These are phyloP conservation scores for Microctonus brassicae DNA, from an alignment of 2,888 invertebrate species.

Conservation along the genomic window DNA sequence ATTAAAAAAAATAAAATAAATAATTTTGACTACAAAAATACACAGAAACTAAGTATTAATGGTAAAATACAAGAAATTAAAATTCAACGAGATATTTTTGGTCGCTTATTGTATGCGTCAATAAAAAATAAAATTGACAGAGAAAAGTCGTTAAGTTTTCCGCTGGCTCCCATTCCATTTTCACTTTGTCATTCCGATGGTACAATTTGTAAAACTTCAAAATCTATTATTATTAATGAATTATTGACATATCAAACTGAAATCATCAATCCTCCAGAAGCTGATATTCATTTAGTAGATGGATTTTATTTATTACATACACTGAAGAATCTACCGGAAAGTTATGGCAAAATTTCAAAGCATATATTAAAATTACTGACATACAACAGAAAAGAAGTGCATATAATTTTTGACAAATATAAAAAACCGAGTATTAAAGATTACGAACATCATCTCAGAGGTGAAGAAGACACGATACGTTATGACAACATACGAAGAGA, in stretches of 20 bases:
- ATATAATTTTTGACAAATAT: constrained; percentile 56
- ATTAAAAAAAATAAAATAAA: constrained; percentile 49
- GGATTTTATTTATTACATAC: constrained; percentile 53
- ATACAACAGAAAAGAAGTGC: constrained; percentile 50
- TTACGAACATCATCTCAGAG: constrained; percentile 48
- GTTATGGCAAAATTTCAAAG: constrained; percentile 46
- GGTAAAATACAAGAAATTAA: constrained; percentile 50
- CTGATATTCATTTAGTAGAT: constrained; percentile 50
- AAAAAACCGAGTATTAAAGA: constrained; percentile 52
- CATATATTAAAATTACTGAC: constrained; percentile 45
- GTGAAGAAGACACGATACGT: constrained; percentile 46
- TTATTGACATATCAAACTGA: constrained; percentile 44
- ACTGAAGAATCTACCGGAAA: constrained; percentile 46
- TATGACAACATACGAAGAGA: too few relatives aligned
- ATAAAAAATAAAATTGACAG: constrained; percentile 49
- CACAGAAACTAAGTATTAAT: constrained; percentile 48
- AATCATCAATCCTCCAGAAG: constrained; percentile 42
- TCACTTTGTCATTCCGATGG: constrained; percentile 53
- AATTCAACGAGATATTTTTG: constrained; percentile 50
- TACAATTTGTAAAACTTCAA: constrained; percentile 50
- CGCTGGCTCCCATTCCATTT: constrained; percentile 50
- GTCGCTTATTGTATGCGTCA: constrained; percentile 44
- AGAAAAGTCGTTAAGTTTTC: constrained; percentile 51
- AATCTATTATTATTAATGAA: constrained; percentile 47
- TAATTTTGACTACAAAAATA: constrained; percentile 46